Evolutionary conservation across 2,113 vertebrate genomes (phyloP).

Genomic region (Podocnemis expansa): DNA sequence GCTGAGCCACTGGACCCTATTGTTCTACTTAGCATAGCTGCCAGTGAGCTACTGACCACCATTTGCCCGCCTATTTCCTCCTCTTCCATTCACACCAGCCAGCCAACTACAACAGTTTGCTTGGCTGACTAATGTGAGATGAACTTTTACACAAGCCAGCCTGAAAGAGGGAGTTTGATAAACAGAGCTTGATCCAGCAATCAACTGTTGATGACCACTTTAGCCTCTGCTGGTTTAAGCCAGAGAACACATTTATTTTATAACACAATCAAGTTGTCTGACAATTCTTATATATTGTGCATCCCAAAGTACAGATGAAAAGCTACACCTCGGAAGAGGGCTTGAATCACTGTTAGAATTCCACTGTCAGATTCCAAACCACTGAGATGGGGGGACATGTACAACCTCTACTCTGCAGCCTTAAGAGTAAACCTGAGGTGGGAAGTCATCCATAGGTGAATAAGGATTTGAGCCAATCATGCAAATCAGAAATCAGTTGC

Average conservation of each 20-base stretch:
- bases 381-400: not conserved
- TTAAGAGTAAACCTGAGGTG: too few relatives aligned
- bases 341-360: not conserved
- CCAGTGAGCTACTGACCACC: not conserved
- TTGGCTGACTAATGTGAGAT: not conserved
- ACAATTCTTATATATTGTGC: not conserved
- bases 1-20: not conserved
- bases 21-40: not conserved
- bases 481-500: not conserved
- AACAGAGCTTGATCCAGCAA: not conserved
- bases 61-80: not conserved
- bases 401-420: not conserved
- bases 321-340: not conserved
- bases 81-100: not conserved
- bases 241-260: not conserved
- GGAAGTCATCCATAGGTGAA: not conserved
- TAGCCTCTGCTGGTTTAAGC: not conserved
- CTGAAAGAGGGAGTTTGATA: not conserved
- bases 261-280: not conserved
- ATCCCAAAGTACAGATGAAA: not conserved
- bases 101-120: not conserved
- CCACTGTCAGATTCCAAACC: not conserved
- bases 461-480: not conserved
- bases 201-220: not conserved
- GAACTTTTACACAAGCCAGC: not conserved